These are phyloP conservation scores for Microctonus aethiopoides DNA, from an alignment of 2,888 invertebrate species.

Conservation along the genomic window DNA sequence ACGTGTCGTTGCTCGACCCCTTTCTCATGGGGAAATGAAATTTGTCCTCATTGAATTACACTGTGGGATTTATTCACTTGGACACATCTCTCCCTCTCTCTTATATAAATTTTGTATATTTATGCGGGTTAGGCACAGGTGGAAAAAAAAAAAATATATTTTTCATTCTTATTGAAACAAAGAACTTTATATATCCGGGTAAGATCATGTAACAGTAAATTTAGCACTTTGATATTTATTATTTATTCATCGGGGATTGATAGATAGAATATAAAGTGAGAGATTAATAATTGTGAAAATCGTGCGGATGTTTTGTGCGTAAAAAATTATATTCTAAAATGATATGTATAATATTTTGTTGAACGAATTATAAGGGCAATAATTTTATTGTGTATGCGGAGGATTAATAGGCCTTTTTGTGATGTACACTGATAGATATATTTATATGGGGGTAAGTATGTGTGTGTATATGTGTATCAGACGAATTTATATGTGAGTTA, in stretches of 20 bases:
- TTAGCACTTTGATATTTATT: constrained; percentile 54
- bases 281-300: not conserved
- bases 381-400: not conserved
- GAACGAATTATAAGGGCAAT: not conserved
- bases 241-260: not conserved
- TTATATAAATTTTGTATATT: too few relatives aligned
- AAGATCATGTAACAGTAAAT: constrained; percentile 58
- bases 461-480: constrained; percentile 1
- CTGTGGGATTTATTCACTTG: not conserved
- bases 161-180: constrained; percentile 27
- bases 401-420: not conserved
- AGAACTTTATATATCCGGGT: constrained; percentile 51
- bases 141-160: not conserved
- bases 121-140: constrained; percentile 16
- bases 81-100: not conserved
- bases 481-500: not conserved
- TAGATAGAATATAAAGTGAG: not conserved
- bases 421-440: not conserved
- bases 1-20: not conserved
- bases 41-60: constrained; percentile 13
- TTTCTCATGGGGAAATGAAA: constrained; percentile 17
- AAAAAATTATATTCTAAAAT: not conserved
- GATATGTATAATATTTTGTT: not conserved
- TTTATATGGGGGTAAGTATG: not conserved
- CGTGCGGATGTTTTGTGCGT: not conserved